These are phyloP conservation scores for Seriola rivoliana DNA, from an alignment of 2,113 vertebrate species.

Conservation along the genomic window DNA sequence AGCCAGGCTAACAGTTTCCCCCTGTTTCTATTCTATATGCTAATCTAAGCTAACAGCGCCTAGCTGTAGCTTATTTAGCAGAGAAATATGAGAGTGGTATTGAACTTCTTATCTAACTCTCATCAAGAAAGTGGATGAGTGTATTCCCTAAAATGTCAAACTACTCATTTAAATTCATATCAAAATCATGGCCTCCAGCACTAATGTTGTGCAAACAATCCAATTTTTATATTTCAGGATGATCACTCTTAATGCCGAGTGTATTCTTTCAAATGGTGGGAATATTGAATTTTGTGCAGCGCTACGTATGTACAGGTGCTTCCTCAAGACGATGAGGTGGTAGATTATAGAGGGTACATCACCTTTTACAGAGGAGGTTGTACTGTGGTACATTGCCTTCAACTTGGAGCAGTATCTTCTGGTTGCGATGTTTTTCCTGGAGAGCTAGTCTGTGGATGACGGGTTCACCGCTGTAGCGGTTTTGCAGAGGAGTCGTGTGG, in stretches of 20 bases:
- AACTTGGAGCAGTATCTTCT: conserved; percentile 77
- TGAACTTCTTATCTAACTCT: not conserved
- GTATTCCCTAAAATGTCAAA: not conserved
- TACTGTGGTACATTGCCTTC: conserved; percentile 73
- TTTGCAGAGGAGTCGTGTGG: conserved; percentile 63
- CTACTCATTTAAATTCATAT: not conserved
- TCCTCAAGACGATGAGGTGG: not conserved
- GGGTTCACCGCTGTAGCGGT: conserved; percentile 10
- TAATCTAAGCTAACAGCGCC: not conserved
- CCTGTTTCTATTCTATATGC: not conserved
- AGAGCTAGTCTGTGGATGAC: conserved; percentile 59
- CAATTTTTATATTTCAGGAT: conserved; percentile 3
- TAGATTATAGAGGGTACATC: not conserved
- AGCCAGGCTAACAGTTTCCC: not conserved
- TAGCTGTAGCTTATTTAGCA: no score
- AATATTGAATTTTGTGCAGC: not conserved
- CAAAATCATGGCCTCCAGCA: not conserved
- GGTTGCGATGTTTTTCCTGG: conserved; percentile 58
- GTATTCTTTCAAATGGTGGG: not conserved
- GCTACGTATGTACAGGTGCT: not conserved
- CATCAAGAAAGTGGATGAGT: not conserved
- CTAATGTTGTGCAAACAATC: not conserved
- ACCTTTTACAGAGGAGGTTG: conserved; percentile 79
- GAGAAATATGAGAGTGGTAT: not conserved
- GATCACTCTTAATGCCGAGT: not conserved